Evolutionary conservation across 2,113 vertebrate genomes (phyloP), one percentile per base, ranked within the genome.

Genomic region (Neogale vison): DNA sequence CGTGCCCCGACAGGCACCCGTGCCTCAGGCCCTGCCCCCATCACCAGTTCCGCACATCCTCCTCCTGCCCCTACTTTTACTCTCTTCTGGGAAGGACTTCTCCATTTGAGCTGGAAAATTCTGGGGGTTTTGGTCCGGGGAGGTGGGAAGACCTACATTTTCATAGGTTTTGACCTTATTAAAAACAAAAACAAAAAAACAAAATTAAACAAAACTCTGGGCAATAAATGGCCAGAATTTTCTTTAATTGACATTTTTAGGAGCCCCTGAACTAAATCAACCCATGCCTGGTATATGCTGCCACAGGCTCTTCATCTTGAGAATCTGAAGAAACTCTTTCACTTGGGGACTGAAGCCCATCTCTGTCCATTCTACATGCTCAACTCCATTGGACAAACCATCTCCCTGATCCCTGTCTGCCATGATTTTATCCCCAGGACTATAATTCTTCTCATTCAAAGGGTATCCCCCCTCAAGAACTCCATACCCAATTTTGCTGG

Each of bases 1-100:
- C 20, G 17, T 1, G 6, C 52, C 39, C 36, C 0, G 4, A 39
- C 4, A 10, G 88, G 59, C 26, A 15, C 45, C 10, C 21, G 31
- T 12, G 42, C 15, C 34, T 2, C 45, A 42, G 7, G 1, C 20
- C 10, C 72, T 7, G 34, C 8, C 31, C 11, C 39, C 17, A 14
- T 0, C 9, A 14, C 26, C 39, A 21, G 42, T 0, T 13, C 67
- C 14, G 55, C n/a, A 24, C 21, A 6, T 13, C 18, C 31, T n/a
- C 76, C 63, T 31, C 17, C 1, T 55, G 17, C 26, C 52, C 55
- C 13, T 67, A 15, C 63, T 34, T 29, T 7, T 8, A 74, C 12
- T 50, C 42, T 76, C 42, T 57, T 83, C 88, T 50, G 8, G 47
- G 11, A 80, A 82, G 52, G 26, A 89, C 7, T 39, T 69, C 15